Evolutionary conservation across 2,797 vertebrate genomes (phyloP).

Genomic region (Menidia menidia): DNA sequence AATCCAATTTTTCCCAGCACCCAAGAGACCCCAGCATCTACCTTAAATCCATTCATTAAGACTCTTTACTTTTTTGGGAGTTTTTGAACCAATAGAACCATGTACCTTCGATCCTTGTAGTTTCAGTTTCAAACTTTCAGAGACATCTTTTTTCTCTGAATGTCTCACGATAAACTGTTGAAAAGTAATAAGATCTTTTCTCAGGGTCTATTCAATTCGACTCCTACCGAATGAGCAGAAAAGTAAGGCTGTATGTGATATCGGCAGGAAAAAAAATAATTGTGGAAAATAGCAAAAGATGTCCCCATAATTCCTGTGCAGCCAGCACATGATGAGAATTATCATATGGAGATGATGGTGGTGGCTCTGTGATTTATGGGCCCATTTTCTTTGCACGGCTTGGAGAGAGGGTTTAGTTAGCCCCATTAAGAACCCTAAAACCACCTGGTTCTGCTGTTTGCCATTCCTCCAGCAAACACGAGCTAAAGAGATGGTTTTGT

Average conservation of each 20-base stretch:
- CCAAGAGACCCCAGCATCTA: slow-evolving; percentile 14
- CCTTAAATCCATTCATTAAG: slow-evolving; percentile 35
- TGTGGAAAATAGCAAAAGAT: slow-evolving; percentile 32
- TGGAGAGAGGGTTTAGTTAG: slow-evolving; percentile 76
- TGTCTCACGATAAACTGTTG: slow-evolving; percentile 64
- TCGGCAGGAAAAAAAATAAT: slow-evolving; percentile 30
- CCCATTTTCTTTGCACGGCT: slow-evolving; percentile 76
- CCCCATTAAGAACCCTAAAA: slow-evolving; percentile 78
- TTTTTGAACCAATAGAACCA: slow-evolving; percentile 57
- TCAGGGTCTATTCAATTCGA: slow-evolving; percentile 66
- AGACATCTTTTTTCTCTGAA: slow-evolving; percentile 73
- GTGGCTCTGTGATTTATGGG: slow-evolving; percentile 79
- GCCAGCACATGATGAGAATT: slow-evolving; percentile 72
- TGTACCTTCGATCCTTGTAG: slow-evolving; percentile 70
- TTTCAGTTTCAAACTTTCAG: slow-evolving; percentile 63
- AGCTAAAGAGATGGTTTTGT: slow-evolving; percentile 50
- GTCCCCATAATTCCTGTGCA: slow-evolving; percentile 67
- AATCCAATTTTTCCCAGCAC: slow-evolving; percentile 16
- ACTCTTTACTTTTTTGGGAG: slow-evolving; percentile 29
- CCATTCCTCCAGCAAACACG: slow-evolving; percentile 71
- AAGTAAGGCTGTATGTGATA: slow-evolving; percentile 66
- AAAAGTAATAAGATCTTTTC: slow-evolving; percentile 61
- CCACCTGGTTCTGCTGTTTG: slow-evolving; percentile 55
- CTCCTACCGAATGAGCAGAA: slow-evolving; percentile 65
- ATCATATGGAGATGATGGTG: slow-evolving; percentile 79